Base-by-base conservation (phyloP, 2,888 invertebrate species). In the Belgica antarctica region DNA sequence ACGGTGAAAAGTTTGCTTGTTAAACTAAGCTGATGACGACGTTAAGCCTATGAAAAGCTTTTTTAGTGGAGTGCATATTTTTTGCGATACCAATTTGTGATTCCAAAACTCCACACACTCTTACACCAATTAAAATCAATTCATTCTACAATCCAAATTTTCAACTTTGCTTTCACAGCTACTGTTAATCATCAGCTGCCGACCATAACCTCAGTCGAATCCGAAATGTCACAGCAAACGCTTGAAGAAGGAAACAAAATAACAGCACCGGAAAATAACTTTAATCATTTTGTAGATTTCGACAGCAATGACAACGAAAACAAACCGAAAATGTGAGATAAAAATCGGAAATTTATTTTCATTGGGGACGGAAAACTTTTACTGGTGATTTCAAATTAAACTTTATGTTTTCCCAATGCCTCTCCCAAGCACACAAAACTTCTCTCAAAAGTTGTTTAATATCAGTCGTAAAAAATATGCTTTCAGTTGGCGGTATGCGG, bases 401-500 rank as follows among this genome's bases (percentile, higher is more conserved):
- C 52, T 17, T 52, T 22, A 52, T 52, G 52, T 2, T 22, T 5
- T 52, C 52, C 17, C 22, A 52, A 52, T 52, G 52, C n/a, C n/a
- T 52, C 7, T 7, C 22, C 52, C n/a, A n/a, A 52, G 52, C 34
- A 52, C 5, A 31, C n/a, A 41, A 15, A 19, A 24, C 15, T 57
- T 57, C 31, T 52, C n/a, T 25, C 47, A 15, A 31, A 62, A 62
- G 19, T 62, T 62, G 19, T 62, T 36, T 34, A 62, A 62, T 62
- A 59, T 59, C n/a, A 15, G 12, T 24, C 22, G 25, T 28, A 62
- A 62, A 25, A n/a, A n/a, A 34, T 8, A 62, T 57, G 17, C 27
- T 25, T 25, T 34, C 31, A 80, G 80, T 75, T 80, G 81, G 80
- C 77, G 74, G 10, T 74, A 76, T 52, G 72, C 79, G 71, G 76